Base-by-base conservation (phyloP, 2,888 invertebrate genomes). In the Metellina segmentata region DNA sequence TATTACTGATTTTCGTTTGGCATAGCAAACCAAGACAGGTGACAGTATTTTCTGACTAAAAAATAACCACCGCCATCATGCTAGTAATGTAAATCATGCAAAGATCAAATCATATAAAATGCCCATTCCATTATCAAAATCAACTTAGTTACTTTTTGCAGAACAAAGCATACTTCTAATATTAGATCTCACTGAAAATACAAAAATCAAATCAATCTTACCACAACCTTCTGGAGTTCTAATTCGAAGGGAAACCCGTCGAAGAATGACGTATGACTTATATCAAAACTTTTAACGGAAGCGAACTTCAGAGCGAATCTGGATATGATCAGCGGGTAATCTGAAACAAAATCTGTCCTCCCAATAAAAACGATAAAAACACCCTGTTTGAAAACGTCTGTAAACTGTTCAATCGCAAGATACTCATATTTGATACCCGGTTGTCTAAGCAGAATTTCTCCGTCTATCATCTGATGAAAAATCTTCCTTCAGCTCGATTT, bases 261-360 rank as follows among this genome's bases (percentile, higher is more conserved):
- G 79, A 61, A 61, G 79, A 79, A 79, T 79, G 79, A 34, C 79
- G 79, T 61, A 79, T 13, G 61, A 13, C 13, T 11, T 34, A 34
- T 34, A 79, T 34, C 79, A 77, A 77, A 77, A n/a, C 13, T 16
- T 16, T 49, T 77, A 13, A 7, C 77, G 7, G 13, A 51, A 61
- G 61, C 9, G 16, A 16, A 61, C 5, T 16, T 61, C 61, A 61
- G 61, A 61, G 16, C 34, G 34, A 34, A 34, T 34, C 34, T 34
- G 34, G 34, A 4, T 34, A 34, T 34, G 16, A 61, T 61, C 61
- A 61, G 61, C 16, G 61, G 1, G 13, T 61, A 16, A 61, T 61
- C 61, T 16, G 61, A 61, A 61, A 61, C 8, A 61, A 61, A 61
- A 61, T 61, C 61, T 61, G 13, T 61, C 9, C 9, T 61, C 61